Percentiles rank a stretch among this genome's conserved stretches.
Conservation (phyloP, 2,888 invertebrate species). For the Anodontia alba region DNA sequence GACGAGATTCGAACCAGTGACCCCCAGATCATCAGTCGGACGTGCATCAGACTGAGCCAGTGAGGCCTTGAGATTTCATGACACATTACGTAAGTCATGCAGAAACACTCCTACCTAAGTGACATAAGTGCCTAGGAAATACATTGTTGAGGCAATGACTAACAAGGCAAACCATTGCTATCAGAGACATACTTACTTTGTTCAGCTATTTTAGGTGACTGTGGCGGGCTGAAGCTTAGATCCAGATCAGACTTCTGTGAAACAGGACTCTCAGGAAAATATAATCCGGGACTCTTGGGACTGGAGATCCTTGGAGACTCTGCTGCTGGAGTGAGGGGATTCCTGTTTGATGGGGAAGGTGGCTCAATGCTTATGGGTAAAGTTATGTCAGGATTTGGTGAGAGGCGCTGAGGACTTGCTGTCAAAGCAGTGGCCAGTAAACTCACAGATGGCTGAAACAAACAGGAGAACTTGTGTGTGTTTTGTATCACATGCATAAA, state of each 20-base stretch:
- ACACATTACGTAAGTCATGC: too few relatives aligned
- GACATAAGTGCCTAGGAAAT: too few relatives aligned
- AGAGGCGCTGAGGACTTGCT: conserved; percentile 23
- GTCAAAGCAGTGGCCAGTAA: conserved; percentile 45
- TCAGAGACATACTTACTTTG: background rate
- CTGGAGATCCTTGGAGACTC: background rate
- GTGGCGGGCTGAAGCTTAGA: background rate
- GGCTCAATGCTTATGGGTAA: conserved; percentile 27
- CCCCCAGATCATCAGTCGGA: too few relatives aligned
- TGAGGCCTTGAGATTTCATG: too few relatives aligned
- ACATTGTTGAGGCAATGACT: too few relatives aligned
- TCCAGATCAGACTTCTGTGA: background rate
- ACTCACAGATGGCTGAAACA: conserved; percentile 19
- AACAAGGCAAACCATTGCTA: too few relatives aligned
- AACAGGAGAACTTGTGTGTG: too few relatives aligned
- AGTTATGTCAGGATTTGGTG: conserved; percentile 15
- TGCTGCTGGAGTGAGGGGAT: background rate
- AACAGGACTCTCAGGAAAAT: background rate
- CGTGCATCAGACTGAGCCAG: too few relatives aligned
- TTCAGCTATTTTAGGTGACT: background rate
- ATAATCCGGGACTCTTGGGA: background rate
- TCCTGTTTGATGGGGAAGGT: background rate
- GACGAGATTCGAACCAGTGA: too few relatives aligned
- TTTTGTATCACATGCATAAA: too few relatives aligned
- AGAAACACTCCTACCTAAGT: too few relatives aligned